These are phyloP conservation scores for Hyles lineata DNA, from an alignment of 2,888 invertebrate species.

Conservation along the genomic window DNA sequence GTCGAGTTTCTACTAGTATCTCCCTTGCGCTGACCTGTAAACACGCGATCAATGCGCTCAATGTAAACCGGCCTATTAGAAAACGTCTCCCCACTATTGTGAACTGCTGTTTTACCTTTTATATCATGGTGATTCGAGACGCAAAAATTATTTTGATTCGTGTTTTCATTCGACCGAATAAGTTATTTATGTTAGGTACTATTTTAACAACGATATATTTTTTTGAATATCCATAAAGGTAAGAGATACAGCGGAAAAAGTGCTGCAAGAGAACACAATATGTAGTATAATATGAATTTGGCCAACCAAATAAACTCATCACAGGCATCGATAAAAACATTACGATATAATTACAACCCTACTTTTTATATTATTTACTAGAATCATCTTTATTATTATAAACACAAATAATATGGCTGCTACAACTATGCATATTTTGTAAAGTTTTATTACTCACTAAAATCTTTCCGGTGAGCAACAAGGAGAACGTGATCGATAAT, in stretches of 20 bases:
- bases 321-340: no score
- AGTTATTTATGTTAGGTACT: not conserved
- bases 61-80: conserved; percentile 68
- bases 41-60: conserved; percentile 79
- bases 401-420: not conserved
- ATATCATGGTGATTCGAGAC: conserved; percentile 44
- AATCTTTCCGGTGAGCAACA: conserved; percentile 55
- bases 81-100: conserved; percentile 57
- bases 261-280: no score
- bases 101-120: conserved; percentile 45
- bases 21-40: conserved; percentile 82
- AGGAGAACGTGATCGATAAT: conserved; percentile 62
- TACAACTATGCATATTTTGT: not conserved
- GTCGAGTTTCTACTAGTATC: conserved; percentile 80
- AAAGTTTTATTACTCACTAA: conserved; percentile 28
- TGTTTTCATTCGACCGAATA: conserved; percentile 2
- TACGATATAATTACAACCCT: not conserved
- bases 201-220: no score
- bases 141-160: conserved; percentile 34
- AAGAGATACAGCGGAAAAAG: no score
- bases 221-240: no score
- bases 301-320: no score
- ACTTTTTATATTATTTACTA: not conserved
- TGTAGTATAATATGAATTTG: no score
- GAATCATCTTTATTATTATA: not conserved